These are phyloP conservation scores for Sylvia borin DNA, from an alignment of 2,797 vertebrate genomes.

Conservation along the genomic window DNA sequence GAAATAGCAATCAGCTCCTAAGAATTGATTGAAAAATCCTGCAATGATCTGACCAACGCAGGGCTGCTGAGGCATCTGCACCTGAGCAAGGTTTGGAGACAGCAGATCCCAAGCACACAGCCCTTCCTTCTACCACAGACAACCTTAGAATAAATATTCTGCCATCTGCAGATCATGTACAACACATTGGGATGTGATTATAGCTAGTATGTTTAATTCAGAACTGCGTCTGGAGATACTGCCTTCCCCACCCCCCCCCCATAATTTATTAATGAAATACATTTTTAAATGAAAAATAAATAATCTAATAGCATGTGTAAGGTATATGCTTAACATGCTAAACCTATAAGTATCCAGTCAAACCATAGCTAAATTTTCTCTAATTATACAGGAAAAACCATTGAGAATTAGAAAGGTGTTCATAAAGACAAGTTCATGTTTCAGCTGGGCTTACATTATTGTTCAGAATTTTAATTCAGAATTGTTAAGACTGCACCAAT, in stretches of 20 bases:
- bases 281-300: background rate
- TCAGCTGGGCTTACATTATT: background rate
- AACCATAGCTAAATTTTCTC: background rate
- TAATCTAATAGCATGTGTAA: background rate
- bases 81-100: background rate
- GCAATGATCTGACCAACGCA: background rate
- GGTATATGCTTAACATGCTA: background rate
- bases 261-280: background rate
- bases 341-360: background rate
- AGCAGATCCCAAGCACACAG: background rate
- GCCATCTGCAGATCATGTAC: background rate
- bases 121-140: background rate
- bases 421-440: background rate
- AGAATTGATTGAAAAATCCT: background rate
- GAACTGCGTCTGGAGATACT: background rate
- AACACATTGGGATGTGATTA: background rate
- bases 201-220: background rate
- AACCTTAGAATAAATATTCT: background rate
- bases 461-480: background rate
- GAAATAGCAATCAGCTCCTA: background rate
- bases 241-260: fast-evolving
- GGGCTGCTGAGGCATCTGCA: background rate
- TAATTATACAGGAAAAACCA: background rate
- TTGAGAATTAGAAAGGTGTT: background rate
- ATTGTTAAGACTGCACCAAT: background rate